Conservation (phyloP, 1,140 invertebrate genomes). For the Monomorium pharaonis region DNA sequence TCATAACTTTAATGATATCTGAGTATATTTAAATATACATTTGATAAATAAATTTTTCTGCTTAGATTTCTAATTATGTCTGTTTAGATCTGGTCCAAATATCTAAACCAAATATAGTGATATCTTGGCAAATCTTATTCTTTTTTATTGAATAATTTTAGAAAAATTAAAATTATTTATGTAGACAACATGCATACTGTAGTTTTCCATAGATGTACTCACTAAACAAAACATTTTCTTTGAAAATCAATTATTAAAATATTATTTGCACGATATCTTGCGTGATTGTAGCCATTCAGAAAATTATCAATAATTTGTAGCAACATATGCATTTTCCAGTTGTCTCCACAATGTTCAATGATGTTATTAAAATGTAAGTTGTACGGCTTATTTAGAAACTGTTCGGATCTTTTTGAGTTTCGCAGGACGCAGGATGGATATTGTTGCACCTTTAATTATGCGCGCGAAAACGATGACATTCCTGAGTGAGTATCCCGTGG, state of each 20-base stretch:
- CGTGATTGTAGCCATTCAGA: background rate
- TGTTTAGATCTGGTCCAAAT: too few species aligned
- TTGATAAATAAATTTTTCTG: too few species aligned
- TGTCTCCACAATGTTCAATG: constrained; percentile 85
- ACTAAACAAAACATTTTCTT: background rate
- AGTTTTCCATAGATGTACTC: constrained; percentile 8
- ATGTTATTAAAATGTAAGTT: constrained; percentile 84
- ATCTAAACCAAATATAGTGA: too few species aligned
- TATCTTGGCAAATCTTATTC: too few species aligned
- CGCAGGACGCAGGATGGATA: constrained; percentile 86
- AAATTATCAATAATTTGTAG: background rate
- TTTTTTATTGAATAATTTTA: too few species aligned
- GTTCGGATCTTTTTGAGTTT: constrained; percentile 82
- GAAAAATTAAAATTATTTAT: too few species aligned
- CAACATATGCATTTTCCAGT: constrained; percentile 74
- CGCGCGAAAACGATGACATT: constrained; percentile 70
- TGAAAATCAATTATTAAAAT: constrained; percentile 15
- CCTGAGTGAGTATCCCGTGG: constrained; percentile 55
- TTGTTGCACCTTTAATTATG: constrained; percentile 87
- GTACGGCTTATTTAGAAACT: constrained; percentile 78
- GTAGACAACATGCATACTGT: background rate
- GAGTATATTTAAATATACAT: too few species aligned
- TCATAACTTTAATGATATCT: too few species aligned
- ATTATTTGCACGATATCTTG: constrained; percentile 1
- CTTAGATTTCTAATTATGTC: too few species aligned